Percentiles rank a stretch among this genome's conserved stretches.
Evolutionary conservation across 2,113 vertebrate genomes (phyloP).

Genomic region (Petrocephalus microphthalmus): DNA sequence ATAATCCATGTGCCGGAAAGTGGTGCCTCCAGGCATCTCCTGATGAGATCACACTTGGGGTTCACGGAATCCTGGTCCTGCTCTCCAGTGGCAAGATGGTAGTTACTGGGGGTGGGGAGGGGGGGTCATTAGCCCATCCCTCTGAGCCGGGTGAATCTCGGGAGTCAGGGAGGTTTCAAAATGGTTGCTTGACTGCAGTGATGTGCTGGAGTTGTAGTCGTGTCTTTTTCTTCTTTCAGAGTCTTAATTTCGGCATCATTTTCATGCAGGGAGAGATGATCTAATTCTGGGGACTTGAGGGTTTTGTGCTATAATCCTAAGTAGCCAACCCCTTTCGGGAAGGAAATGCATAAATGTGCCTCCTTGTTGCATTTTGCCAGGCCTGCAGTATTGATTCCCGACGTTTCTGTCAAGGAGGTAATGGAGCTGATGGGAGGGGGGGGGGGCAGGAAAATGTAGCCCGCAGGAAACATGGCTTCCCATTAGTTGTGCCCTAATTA

Average conservation of each 20-base stretch:
- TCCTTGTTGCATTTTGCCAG: background rate
- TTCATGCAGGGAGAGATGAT: background rate
- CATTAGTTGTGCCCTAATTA: slow-evolving; percentile 35
- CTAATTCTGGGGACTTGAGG: background rate
- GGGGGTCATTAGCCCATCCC: background rate
- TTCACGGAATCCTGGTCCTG: background rate
- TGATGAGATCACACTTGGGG: background rate
- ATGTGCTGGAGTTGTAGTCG: background rate
- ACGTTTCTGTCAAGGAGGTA: background rate
- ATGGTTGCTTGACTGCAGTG: background rate
- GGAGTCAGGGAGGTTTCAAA: background rate
- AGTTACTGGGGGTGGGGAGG: background rate
- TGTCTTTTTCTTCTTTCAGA: background rate
- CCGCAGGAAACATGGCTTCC: slow-evolving; percentile 34
- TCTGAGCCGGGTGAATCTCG: background rate
- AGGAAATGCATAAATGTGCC: background rate
- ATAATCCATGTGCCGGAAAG: background rate
- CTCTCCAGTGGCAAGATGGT: background rate
- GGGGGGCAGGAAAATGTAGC: slow-evolving; percentile 19
- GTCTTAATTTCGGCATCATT: background rate
- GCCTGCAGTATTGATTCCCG: slow-evolving; percentile 12
- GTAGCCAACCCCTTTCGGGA: background rate
- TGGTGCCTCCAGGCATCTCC: background rate
- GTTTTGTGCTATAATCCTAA: background rate
- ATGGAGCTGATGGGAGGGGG: slow-evolving; percentile 27